These are phyloP conservation scores for Balaenoptera acutorostrata DNA, from an alignment of 2,113 vertebrate genomes.

Conservation along the genomic window DNA sequence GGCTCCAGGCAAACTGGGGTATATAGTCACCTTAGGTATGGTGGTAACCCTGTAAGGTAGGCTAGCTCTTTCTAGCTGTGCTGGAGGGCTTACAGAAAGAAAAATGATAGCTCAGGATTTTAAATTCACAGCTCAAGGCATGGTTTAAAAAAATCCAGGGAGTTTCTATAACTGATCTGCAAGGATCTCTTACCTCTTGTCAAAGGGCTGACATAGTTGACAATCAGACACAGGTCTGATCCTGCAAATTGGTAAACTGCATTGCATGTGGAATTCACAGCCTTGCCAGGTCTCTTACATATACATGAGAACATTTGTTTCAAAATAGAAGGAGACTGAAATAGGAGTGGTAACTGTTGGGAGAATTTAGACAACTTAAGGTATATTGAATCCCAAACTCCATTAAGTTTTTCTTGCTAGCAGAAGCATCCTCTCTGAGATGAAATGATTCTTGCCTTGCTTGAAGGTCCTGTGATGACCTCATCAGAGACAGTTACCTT, in stretches of 20 bases:
- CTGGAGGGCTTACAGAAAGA: too few species aligned
- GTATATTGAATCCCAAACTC: neutral
- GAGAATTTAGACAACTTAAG: neutral
- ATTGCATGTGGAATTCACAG: neutral
- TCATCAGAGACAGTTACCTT: neutral
- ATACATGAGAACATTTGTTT: neutral
- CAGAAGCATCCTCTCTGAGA: neutral
- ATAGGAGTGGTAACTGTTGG: neutral
- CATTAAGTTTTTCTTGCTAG: neutral
- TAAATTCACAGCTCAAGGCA: neutral
- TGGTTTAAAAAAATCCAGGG: neutral
- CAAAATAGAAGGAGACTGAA: neutral
- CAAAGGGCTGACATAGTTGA: neutral
- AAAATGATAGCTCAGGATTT: neutral
- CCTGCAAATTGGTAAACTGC: neutral
- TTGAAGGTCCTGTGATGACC: neutral
- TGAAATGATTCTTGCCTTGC: neutral
- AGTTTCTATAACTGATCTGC: neutral
- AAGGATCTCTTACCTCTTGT: neutral
- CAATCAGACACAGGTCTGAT: neutral
- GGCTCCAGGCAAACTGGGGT: neutral
- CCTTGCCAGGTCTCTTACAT: neutral
- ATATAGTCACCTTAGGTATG: neutral
- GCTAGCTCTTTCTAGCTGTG: neutral
- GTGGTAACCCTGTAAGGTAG: neutral